Evolutionary conservation across 2,888 invertebrate genomes (phyloP).

Genomic region (Epistrophe grossulariae): DNA sequence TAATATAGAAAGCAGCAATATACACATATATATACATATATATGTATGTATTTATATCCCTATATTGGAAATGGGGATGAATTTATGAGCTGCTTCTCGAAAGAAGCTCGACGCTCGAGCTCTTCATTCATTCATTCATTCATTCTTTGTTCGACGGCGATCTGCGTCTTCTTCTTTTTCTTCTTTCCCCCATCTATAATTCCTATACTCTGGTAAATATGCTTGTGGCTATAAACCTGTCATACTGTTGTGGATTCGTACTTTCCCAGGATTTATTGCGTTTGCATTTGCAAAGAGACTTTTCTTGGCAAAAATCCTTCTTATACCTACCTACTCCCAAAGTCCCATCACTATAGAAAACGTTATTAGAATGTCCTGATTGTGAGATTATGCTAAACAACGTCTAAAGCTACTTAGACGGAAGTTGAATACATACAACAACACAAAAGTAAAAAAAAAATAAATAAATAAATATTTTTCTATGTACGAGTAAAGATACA

Average conservation of each 20-base stretch:
- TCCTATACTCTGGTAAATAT: neutral
- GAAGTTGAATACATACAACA: neutral
- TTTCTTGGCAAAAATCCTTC: slow-evolving; percentile 19
- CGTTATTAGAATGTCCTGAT: slow-evolving; percentile 40
- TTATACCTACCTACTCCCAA: too few species aligned
- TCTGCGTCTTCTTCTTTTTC: neutral
- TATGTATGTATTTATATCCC: neutral
- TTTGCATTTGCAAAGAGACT: slow-evolving; percentile 52
- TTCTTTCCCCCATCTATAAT: neutral
- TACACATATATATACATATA: too few species aligned
- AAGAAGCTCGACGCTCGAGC: neutral
- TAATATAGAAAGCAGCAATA: neutral
- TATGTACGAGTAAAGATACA: neutral
- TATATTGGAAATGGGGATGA: slow-evolving; percentile 13
- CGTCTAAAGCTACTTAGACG: slow-evolving; percentile 14
- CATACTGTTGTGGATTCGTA: slow-evolving; percentile 54
- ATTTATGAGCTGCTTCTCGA: slow-evolving; percentile 25
- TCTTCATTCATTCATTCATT: neutral
- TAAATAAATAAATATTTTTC: neutral
- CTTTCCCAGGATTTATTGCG: slow-evolving; percentile 54
- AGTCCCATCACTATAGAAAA: slow-evolving; percentile 9
- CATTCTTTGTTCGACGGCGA: neutral
- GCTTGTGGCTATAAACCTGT: slow-evolving; percentile 46
- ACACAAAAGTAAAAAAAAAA: neutral
- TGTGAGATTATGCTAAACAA: slow-evolving; percentile 25